Evolutionary conservation across 2,797 vertebrate genomes (phyloP).

Genomic region (Poeciliopsis presidionis): DNA sequence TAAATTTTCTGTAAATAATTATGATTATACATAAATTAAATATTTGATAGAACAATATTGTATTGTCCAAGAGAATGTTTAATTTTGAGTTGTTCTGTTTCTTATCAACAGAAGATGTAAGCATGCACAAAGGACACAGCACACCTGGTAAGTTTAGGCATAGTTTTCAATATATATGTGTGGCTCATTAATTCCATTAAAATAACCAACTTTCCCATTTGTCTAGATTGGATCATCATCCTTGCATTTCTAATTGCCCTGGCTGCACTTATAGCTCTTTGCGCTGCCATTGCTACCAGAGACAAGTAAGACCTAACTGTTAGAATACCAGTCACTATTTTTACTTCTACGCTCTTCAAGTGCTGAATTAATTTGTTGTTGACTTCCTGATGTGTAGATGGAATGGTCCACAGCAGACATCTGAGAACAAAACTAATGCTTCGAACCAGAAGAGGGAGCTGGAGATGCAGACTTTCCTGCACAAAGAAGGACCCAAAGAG

Average conservation of each 20-base stretch:
- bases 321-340: neutral
- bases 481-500: constrained; percentile 74
- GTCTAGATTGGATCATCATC: constrained; percentile 81
- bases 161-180: neutral
- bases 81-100: neutral
- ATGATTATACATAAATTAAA: neutral
- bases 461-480: constrained; percentile 89
- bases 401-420: constrained; percentile 80
- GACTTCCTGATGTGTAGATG: constrained; percentile 65
- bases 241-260: constrained; percentile 71
- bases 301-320: constrained; percentile 72
- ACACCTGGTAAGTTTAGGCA: constrained; percentile 66
- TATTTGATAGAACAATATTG: neutral
- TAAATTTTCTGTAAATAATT: constrained; percentile 1
- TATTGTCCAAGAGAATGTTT: neutral
- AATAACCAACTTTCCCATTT: constrained; percentile 16
- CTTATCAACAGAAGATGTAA: fast-evolving
- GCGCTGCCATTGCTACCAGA: constrained; percentile 73
- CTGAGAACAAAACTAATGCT: constrained; percentile 71
- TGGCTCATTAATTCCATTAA: neutral
- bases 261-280: constrained; percentile 68
- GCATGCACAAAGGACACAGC: neutral
- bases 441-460: constrained; percentile 74
- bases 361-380: neutral
- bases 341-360: neutral